Conservation (phyloP, 2,888 invertebrate species). For the Syritta pipiens region DNA sequence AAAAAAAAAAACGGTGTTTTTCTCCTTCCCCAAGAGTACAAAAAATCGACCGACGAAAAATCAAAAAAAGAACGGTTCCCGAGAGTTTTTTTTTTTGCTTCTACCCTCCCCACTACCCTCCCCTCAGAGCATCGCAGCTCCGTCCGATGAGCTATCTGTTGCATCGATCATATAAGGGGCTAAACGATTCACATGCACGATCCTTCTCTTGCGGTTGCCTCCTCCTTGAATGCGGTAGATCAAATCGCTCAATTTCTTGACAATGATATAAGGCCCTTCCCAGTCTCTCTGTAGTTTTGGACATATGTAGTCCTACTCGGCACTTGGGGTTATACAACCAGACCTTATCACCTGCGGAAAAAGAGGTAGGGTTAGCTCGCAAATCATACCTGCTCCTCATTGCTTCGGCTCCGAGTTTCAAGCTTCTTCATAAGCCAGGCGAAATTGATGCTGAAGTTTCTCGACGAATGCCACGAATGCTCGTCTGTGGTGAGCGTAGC, state of each 20-base stretch:
- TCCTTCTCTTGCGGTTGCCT: neutral
- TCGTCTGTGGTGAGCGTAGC: neutral
- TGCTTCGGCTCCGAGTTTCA: neutral
- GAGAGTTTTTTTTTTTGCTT: neutral
- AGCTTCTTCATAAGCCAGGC: neutral
- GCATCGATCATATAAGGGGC: neutral
- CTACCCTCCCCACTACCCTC: neutral
- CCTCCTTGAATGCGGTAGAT: too few relatives aligned
- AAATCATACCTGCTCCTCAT: neutral
- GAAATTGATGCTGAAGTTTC: neutral
- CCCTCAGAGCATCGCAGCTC: neutral
- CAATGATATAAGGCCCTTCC: neutral
- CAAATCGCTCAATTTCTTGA: too few relatives aligned
- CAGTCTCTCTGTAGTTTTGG: conserved; percentile 1
- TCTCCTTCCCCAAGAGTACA: too few relatives aligned
- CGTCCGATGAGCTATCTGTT: neutral
- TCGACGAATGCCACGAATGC: neutral
- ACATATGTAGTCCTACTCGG: neutral
- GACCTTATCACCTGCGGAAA: neutral
- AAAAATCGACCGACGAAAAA: too few relatives aligned
- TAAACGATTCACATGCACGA: neutral
- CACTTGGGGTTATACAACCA: neutral
- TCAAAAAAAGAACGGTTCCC: neutral
- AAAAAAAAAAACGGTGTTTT: too few relatives aligned
- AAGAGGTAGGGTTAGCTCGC: neutral